Evolutionary conservation across 2,888 invertebrate species (phyloP).

Genomic region (Philonicus albiceps): DNA sequence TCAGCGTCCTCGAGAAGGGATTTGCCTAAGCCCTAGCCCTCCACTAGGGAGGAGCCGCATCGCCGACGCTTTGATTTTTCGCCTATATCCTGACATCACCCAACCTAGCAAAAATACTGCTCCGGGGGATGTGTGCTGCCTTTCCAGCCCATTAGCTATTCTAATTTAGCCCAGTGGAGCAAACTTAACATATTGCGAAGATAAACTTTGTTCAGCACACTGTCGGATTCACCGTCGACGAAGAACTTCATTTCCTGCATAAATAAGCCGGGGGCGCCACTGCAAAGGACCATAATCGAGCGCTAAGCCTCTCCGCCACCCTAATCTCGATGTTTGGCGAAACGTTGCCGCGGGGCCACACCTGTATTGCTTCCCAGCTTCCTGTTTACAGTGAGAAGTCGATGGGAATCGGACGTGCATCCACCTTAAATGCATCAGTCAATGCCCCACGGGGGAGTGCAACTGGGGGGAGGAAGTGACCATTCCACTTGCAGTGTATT

Average conservation of each 20-base stretch:
- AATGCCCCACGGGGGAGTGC: background rate
- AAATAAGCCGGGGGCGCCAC: constrained; percentile 1
- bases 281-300: constrained; percentile 11
- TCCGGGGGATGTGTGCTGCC: background rate
- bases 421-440: background rate
- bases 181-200: constrained; percentile 26
- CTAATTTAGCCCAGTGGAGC: constrained; percentile 23
- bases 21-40: background rate
- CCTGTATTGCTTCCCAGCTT: background rate
- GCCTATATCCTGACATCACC: background rate
- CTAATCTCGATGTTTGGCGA: background rate
- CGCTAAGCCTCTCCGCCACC: background rate
- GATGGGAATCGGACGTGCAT: background rate
- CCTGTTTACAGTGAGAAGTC: background rate
- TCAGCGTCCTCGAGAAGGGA: background rate
- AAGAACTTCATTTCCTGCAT: constrained; percentile 35
- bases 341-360: background rate
- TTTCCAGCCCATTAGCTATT: constrained; percentile 31
- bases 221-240: background rate
- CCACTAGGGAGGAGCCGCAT: background rate
- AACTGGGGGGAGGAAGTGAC: background rate
- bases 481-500: background rate
- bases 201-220: constrained; percentile 9
- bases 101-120: background rate
- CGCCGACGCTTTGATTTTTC: background rate